Percentiles rank a stretch among this genome's conserved stretches.
These are phyloP conservation scores for Tympanoctomys barrerae DNA, from an alignment of 2,797 vertebrate species.

Conservation along the genomic window DNA sequence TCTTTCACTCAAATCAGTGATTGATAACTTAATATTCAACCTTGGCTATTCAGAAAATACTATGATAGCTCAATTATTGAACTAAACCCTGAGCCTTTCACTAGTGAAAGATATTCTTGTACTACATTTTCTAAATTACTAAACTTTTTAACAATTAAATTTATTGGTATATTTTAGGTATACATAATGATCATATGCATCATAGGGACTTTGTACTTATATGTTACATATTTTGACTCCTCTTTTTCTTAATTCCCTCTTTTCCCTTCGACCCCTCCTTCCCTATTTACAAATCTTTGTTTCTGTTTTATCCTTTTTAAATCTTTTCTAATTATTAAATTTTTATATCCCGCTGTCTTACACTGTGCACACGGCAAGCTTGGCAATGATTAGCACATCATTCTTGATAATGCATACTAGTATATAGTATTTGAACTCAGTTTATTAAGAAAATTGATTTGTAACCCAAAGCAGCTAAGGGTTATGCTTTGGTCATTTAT, in stretches of 20 bases:
- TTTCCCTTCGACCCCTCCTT: neutral
- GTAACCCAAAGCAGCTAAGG: constrained; percentile 83
- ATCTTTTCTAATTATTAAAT: constrained; percentile 75
- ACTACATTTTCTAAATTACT: constrained; percentile 81
- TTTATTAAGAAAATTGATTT: constrained; percentile 88
- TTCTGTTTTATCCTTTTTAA: neutral
- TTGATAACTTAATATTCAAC: constrained; percentile 67
- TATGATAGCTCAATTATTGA: constrained; percentile 71
- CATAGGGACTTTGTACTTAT: neutral
- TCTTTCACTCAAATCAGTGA: constrained; percentile 59
- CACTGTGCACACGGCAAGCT: constrained; percentile 81
- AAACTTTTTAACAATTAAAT: constrained; percentile 65
- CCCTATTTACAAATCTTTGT: neutral
- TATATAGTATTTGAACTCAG: constrained; percentile 84
- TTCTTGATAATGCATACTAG: constrained; percentile 84
- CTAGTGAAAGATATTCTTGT: constrained; percentile 67
- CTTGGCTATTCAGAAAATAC: constrained; percentile 46
- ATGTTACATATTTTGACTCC: neutral
- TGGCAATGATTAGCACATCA: constrained; percentile 84
- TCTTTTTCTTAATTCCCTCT: neutral
- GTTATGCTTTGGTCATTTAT: constrained; percentile 85
- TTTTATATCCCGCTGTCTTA: constrained; percentile 79
- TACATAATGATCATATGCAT: neutral
- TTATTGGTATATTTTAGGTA: neutral
- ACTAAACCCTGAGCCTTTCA: constrained; percentile 68